Conservation (phyloP, 2,888 invertebrate species). For the Heliconius cydno region DNA sequence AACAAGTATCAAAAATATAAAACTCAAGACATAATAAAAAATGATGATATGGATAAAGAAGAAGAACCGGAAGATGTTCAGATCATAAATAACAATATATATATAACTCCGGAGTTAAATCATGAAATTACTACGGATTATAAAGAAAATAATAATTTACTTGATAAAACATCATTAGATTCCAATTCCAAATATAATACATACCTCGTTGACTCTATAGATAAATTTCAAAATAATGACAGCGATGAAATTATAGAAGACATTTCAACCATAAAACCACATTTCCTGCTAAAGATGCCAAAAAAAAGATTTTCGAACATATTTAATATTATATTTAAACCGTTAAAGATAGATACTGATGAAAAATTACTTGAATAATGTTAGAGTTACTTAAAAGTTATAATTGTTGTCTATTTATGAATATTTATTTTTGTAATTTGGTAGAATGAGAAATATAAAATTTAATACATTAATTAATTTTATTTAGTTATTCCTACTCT, state of each 20-base stretch:
- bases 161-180: conserved; percentile 21
- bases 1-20: conserved; percentile 39
- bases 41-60: conserved; percentile 5
- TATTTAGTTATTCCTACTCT: background rate
- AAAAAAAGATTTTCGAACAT: conserved; percentile 48
- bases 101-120: conserved; percentile 34
- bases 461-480: conserved; percentile 1
- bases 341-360: conserved; percentile 45
- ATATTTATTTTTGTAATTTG: conserved; percentile 12
- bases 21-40: conserved; percentile 26
- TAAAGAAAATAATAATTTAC: conserved; percentile 15
- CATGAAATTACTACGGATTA: conserved; percentile 15
- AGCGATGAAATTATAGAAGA: conserved; percentile 34
- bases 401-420: conserved; percentile 34
- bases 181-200: background rate
- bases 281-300: conserved; percentile 31
- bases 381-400: conserved; percentile 37
- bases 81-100: conserved; percentile 38
- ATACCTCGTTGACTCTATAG: conserved; percentile 16
- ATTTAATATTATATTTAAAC: conserved; percentile 52
- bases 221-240: conserved; percentile 36
- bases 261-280: conserved; percentile 35
- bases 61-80: conserved; percentile 33
- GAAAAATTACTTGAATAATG: conserved; percentile 54
- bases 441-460: background rate